Evolutionary conservation across 2,113 vertebrate species (phyloP), one percentile per base, ranked within the genome.

Genomic region (Aspiorhynchus laticeps): DNA sequence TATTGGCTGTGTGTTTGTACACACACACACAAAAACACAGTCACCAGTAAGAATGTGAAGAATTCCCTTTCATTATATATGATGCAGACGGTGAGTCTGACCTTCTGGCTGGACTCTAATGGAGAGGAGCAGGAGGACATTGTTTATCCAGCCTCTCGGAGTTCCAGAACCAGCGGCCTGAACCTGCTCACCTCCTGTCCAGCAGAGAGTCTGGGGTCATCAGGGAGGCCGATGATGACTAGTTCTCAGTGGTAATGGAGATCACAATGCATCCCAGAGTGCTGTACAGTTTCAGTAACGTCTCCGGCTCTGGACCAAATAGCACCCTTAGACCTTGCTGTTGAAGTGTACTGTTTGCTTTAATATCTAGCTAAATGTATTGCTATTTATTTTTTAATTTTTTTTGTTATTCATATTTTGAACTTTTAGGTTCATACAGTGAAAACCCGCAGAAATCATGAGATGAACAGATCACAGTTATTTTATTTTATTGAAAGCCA

Each of bases 41-140:
- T 59, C 69, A 63, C 28, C 71, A 63, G 61, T 87, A 71, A 77
- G 76, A 87, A 89, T 89, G 82, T 77, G 36, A 87, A 82, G 85
- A 84, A 87, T 87, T 85, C 61, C 14, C 31, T n/a, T 76, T 48
- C 59, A 43, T 88, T 86, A 56, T 85, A 82, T 78, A 56, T 53
- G 63, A 61, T 11, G 46, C 89, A 91, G 85, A 48, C 88, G 11
- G 86, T 87, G 65, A 63, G 90, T 89, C 88, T 90, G 91, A 90
- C 84, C 63, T 74, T 76, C 88, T n/a, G 83, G 87, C 80, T 63
- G 87, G 87, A 86, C 89, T 89, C 88, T 89, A 89, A 90, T 92
- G 91, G 91, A 94, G 89, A 91, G 83, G 63, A 87, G 85, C 90
- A 86, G 85, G 86, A 91, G 79, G 86, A 46, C 15, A 80, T 87